Evolutionary conservation across 1,140 invertebrate genomes (phyloP).

Genomic region (Drosophila pseudoobscura): DNA sequence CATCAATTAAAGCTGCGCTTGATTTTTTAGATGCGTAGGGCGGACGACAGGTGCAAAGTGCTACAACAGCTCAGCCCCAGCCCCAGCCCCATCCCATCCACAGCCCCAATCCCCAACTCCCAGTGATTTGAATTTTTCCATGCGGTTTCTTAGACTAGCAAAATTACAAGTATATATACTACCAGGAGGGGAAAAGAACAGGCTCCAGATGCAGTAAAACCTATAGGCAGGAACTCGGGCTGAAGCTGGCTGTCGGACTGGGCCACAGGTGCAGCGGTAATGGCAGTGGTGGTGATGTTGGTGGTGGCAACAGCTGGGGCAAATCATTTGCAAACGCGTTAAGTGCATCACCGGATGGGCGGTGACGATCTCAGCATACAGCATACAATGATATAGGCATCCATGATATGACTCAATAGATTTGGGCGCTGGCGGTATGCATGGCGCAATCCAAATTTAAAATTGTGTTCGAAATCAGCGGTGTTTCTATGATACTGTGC

Average conservation of each 20-base stretch:
- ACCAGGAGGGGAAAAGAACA: neutral
- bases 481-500: too few species aligned
- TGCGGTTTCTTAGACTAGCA: conserved; percentile 52
- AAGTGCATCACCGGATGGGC: conserved; percentile 59
- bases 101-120: conserved; percentile 21
- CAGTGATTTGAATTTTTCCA: conserved; percentile 77
- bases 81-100: neutral
- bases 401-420: conserved; percentile 1
- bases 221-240: too few species aligned
- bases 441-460: too few species aligned
- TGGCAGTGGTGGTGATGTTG: neutral
- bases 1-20: conserved; percentile 80
- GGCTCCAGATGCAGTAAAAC: too few species aligned
- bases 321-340: conserved; percentile 33
- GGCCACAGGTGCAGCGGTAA: conserved; percentile 32
- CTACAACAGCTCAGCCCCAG: conserved; percentile 60
- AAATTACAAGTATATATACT: conserved; percentile 44
- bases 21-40: conserved; percentile 77
- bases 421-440: too few species aligned
- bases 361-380: conserved; percentile 20
- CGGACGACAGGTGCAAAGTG: conserved; percentile 79
- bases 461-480: too few species aligned
- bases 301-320: conserved; percentile 51
- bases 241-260: conserved; percentile 25
- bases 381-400: neutral